Conservation (phyloP, 2,113 vertebrate species). For the Aptenodytes forsteri region DNA sequence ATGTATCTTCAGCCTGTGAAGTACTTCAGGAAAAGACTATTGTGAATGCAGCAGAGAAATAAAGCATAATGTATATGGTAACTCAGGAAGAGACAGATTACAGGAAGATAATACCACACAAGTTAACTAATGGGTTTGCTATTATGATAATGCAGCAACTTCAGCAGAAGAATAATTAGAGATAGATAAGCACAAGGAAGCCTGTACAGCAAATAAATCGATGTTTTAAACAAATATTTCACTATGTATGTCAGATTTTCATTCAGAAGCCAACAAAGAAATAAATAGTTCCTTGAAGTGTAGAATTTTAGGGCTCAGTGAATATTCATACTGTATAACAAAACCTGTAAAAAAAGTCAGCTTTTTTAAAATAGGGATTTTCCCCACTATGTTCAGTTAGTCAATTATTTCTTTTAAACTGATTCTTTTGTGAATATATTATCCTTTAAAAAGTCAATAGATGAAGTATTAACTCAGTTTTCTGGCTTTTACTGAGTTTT, state of each 20-base stretch:
- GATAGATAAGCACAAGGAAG: not conserved
- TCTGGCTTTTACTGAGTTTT: not conserved
- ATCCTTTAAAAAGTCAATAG: not conserved
- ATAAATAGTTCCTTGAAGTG: not conserved
- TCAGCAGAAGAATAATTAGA: constrained; percentile 34
- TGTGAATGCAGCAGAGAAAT: not conserved
- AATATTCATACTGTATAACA: not conserved
- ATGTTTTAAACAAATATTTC: constrained; percentile 25
- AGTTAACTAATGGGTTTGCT: constrained; percentile 19
- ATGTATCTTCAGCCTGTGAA: not conserved
- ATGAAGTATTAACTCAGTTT: not conserved
- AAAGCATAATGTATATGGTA: not conserved
- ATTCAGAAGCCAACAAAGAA: not conserved
- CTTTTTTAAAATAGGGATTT: not conserved
- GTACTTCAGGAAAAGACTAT: not conserved
- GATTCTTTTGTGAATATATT: accelerated
- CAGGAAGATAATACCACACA: not conserved
- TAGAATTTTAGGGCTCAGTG: not conserved
- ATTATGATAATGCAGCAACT: not conserved
- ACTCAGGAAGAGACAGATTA: constrained; percentile 16
- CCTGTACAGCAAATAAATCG: not conserved
- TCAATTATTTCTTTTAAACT: not conserved
- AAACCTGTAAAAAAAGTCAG: not conserved
- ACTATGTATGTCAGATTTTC: not conserved
- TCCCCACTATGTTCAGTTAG: not conserved